Evolutionary conservation across 2,797 vertebrate species (phyloP), one percentile per base, ranked within the genome.

Genomic region (Apogon talboti): DNA sequence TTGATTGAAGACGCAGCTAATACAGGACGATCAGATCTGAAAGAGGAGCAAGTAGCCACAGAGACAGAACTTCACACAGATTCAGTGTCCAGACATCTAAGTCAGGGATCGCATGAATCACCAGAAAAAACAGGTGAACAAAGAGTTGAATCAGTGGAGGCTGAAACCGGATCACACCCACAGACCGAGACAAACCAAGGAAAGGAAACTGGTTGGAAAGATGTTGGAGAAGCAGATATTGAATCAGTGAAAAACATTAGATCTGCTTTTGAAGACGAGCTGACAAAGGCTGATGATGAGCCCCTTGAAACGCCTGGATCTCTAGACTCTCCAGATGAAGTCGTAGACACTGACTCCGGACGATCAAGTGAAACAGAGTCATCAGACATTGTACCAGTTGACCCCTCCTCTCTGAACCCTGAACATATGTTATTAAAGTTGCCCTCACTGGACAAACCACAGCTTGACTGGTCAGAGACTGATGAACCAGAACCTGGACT

Each of bases 361-460:
- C 60, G 0, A n/a, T 6, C 53, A 69, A 45, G 30, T 1, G 6
- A 9, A 28, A 66, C 49, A 0, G 69, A 63, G 2, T n/a, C 24
- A 55, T 46, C 28, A 18, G 64, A 75, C 41, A 35, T 33, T 13
- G 14, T 47, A 65, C 51, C 65, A 52, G 21, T 3, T 0, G 9
- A 66, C 40, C 3, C 35, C 24, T 11, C 15, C 24, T 28, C 24
- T 12, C 19, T 15, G 11, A 57, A 76, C 35, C 21, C 50, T 0
- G 69, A 76, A 43, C 6, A 40, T 15, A 30, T 18, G 3, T 9
- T 38, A 6, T 0, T 6, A 8, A 41, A 38, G 10, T 11, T 52
- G 11, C 51, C 44, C 13, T 68, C 56, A 6, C 15, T 35, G 45
- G 71, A 83, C 10, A 14, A 49, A 72, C 42, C 43, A 38, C 48